Evolutionary conservation across 1,140 invertebrate genomes (phyloP).

Genomic region (Drosophila azteca): DNA sequence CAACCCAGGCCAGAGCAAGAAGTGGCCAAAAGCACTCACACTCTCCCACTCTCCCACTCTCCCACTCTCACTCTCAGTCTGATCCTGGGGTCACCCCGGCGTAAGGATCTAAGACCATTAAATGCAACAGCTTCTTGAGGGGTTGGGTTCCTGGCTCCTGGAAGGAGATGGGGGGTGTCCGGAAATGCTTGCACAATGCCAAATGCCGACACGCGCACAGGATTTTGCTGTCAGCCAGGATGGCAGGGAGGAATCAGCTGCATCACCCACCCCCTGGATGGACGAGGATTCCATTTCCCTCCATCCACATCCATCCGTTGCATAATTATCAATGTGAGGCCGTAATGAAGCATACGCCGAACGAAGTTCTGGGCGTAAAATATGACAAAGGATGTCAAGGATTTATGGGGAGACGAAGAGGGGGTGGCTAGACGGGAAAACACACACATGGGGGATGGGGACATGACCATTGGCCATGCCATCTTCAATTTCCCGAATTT

Average conservation of each 20-base stretch:
- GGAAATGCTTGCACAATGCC: conserved; percentile 78
- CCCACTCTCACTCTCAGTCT: neutral
- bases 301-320: conserved; percentile 24
- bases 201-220: conserved; percentile 75
- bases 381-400: conserved; percentile 65
- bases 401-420: conserved; percentile 45
- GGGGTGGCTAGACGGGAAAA: neutral
- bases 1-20: conserved; percentile 34
- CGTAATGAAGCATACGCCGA: conserved; percentile 66
- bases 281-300: neutral
- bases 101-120: conserved; percentile 55
- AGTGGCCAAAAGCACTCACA: conserved; percentile 44
- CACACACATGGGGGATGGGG: neutral
- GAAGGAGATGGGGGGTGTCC: conserved; percentile 5
- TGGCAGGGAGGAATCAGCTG: conserved; percentile 54
- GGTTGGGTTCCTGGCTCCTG: conserved; percentile 23
- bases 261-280: conserved; percentile 29
- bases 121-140: conserved; percentile 73
- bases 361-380: conserved; percentile 42
- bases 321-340: conserved; percentile 74
- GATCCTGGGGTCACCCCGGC: no score
- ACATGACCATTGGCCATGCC: conserved; percentile 17
- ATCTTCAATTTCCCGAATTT: conserved; percentile 46
- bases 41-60: conserved; percentile 2
- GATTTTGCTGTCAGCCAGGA: conserved; percentile 67